Conservation (phyloP, 1,140 invertebrate genomes). For the Lasaia peninsularis region DNA sequence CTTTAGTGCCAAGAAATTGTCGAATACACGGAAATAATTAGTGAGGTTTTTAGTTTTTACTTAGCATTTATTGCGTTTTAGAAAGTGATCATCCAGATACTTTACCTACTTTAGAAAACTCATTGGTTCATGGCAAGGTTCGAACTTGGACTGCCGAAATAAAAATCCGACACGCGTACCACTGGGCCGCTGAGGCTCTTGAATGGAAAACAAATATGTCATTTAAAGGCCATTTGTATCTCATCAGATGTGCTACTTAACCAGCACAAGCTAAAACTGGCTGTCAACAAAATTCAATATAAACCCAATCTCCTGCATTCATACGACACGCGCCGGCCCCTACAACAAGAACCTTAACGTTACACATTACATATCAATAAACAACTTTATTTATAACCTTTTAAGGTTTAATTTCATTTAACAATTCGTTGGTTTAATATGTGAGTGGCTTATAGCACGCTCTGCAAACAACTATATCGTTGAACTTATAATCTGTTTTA, state of each 20-base stretch:
- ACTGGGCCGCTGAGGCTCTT: too few species aligned
- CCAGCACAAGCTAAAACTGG: neutral
- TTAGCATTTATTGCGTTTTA: neutral
- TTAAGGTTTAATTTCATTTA: neutral
- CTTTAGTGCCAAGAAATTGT: constrained; percentile 4
- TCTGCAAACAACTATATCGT: constrained; percentile 6
- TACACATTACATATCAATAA: neutral
- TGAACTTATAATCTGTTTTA: constrained; percentile 13
- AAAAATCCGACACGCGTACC: too few species aligned
- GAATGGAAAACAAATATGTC: too few species aligned
- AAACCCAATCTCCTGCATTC: constrained; percentile 13
- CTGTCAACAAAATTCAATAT: constrained; percentile 15
- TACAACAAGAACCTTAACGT: constrained; percentile 13
- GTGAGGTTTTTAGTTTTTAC: neutral
- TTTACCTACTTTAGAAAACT: too few species aligned
- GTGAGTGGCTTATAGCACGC: constrained; percentile 7
- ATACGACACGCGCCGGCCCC: neutral
- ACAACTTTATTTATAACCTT: neutral
- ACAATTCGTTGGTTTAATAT: constrained; percentile 12
- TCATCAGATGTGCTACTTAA: neutral
- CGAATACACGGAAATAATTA: neutral
- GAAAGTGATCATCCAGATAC: too few species aligned
- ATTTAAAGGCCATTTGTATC: too few species aligned
- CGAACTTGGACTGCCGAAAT: too few species aligned
- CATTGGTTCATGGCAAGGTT: too few species aligned